Base-by-base conservation (phyloP, 2,797 vertebrate species). In the Peromyscus nudipes region DNA sequence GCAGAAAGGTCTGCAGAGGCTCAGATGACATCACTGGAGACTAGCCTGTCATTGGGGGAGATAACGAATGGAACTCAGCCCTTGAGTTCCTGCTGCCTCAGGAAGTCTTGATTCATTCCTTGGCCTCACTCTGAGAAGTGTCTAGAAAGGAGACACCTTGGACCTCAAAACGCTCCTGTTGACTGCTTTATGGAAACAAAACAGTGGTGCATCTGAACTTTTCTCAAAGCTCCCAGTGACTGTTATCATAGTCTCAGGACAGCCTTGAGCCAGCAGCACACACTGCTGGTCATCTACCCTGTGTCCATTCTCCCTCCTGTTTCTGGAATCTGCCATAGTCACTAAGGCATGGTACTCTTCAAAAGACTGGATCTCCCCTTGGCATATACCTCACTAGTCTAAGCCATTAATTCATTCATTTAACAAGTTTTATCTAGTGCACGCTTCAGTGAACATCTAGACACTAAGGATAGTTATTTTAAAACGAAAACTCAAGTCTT, bases 1-100 rank as follows among this genome's bases (percentile, higher is more conserved):
- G 97, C 94, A 97, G 91, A 96, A 29, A 64, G 95, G 90, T 77
- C 95, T 97, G 96, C 77, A 96, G 97, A 98, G 97, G 94, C 96
- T 98, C 94, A 91, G 82, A 96, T 98, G 97, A 98, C 96, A 96
- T 98, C 97, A 98, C 81, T 96, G 76, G 95, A 87, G 96, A 96
- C 97, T 29, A 29, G 83, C 57, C 89, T 97, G 96, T 97, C 97
- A 98, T 91, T 95, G 93, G 62, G 37, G 83, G 34, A 96, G 95
- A 96, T 97, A 98, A 97, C 75, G 95, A 94, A 97, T 95, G 94
- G 96, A 97, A 86, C 64, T 92, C 75, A 87, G 67, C 31, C 75
- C 69, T 80, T 2, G 8, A 92, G 90, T 96, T 91, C 80, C 94
- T 84, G 40, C 89, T 96, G 86, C 91, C 82, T 89, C 57, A 77